Conservation (phyloP, 2,797 vertebrate species). For the Dermochelys coriacea region DNA sequence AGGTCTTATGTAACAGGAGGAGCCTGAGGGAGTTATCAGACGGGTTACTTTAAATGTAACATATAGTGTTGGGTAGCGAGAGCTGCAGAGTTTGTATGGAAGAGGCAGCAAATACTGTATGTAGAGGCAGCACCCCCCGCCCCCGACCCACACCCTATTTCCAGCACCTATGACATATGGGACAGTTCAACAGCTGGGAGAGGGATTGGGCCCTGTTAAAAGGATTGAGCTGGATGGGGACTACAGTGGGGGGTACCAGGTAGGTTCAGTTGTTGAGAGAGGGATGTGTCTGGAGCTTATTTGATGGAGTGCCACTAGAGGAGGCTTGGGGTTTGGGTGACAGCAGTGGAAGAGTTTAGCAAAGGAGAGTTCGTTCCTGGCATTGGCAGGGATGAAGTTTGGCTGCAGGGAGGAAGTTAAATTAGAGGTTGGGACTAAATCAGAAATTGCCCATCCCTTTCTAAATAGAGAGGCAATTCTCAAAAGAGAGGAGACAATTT, state of each 20-base stretch:
- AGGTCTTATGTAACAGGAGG: no score
- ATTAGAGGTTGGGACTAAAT: not conserved
- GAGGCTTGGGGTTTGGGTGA: not conserved
- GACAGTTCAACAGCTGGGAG: not conserved
- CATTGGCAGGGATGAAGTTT: not conserved
- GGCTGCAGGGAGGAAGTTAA: not conserved
- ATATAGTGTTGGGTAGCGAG: no score
- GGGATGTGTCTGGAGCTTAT: not conserved
- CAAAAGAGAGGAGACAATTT: slow-evolving; percentile 14
- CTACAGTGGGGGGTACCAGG: not conserved
- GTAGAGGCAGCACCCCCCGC: no score
- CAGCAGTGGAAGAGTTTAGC: not conserved
- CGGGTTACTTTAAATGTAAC: no score
- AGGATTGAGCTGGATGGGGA: not conserved
- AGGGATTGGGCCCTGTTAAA: not conserved
- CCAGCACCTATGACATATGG: no score
- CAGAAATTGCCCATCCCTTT: not conserved
- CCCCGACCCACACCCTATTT: no score
- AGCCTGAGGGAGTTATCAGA: no score
- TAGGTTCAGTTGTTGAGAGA: not conserved
- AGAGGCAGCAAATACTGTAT: no score
- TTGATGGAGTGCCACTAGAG: not conserved
- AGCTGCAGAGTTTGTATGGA: no score
- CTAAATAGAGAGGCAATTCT: slow-evolving; percentile 33
- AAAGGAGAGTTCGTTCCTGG: not conserved